Evolutionary conservation across 2,797 vertebrate species (phyloP), one percentile per base, ranked within the genome.

Genomic region (Falco peregrinus): DNA sequence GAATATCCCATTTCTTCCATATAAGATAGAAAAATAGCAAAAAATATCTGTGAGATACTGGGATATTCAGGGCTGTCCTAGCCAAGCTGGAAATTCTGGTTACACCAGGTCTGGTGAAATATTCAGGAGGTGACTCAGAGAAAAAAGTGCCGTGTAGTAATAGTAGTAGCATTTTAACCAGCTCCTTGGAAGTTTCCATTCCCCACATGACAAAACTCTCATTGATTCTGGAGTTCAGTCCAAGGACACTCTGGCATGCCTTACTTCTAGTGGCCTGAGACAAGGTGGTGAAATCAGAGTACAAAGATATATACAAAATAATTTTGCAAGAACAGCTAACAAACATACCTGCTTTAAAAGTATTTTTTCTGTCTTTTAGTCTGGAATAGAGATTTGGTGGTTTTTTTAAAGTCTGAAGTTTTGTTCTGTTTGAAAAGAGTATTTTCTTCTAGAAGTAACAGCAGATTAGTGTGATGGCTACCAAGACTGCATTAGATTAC

Each of bases 31-130:
- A 90, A 93, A 89, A 63, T 5, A 75, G 54, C 22, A 80, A 64
- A 70, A n/a, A n/a, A 2, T 8, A 33, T 50, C 75, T 81, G 20
- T 22, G 79, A 29, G 43, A 39, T 80, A 65, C 35, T 13, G 1
- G 7, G n/a, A 22, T 83, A 60, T 77, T 74, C 39, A 41, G 50
- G 37, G 37, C 35, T 75, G 50, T 69, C 29, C 41, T 51, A 48
- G 37, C 16, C 33, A 78, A 94, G 82, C 87, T 91, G 76, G 87
- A 96, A 93, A 92, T 94, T 95, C 91, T 95, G 63, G 82, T 93
- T 85, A 71, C 18, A 64, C 82, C 33, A 67, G 71, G 31, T 18
- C 91, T 1, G 1, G 39, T 95, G 65, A 86, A 92, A 57, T 94
- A 91, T 60, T 90, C 75, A 83, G 20, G 35, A 64, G 48, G 22